Percentiles rank a stretch among this genome's conserved stretches.
phyloP scores from a whole-genome alignment of 2,797 vertebrate species.

The Calcarius lapponicus region DNA sequence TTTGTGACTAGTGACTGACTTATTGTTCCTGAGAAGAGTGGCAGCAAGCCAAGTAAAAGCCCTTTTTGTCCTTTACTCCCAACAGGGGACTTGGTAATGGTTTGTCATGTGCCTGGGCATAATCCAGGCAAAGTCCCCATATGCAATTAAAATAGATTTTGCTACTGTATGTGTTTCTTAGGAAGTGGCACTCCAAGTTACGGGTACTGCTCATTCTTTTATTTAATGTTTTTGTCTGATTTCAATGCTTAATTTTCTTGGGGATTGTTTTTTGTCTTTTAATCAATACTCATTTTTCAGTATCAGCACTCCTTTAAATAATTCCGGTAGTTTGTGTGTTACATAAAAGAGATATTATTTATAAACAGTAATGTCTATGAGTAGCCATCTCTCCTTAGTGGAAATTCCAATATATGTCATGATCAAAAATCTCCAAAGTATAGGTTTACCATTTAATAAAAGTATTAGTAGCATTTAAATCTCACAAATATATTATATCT shows the following conservation, averaged over 20 bases:
- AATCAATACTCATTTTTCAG: conserved; percentile 14
- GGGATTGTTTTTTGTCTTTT: neutral
- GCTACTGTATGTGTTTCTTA: conserved; percentile 10
- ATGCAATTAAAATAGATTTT: conserved; percentile 40
- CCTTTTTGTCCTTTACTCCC: conserved; percentile 41
- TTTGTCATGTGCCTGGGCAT: conserved; percentile 32
- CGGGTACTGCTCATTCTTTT: neutral
- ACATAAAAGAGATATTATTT: neutral
- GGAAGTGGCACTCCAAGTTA: neutral
- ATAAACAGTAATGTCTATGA: neutral
- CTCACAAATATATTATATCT: neutral
- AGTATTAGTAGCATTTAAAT: neutral
- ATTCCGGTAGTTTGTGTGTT: neutral
- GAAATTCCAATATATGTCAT: neutral
- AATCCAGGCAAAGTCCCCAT: conserved; percentile 30
- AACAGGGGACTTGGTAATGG: neutral
- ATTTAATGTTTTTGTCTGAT: neutral
- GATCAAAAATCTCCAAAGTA: neutral
- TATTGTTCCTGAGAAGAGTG: neutral
- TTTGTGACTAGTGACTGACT: conserved; percentile 21
- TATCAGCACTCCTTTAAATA: conserved; percentile 3
- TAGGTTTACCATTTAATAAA: neutral
- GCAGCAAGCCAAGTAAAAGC: conserved; percentile 28
- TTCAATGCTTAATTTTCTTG: neutral
- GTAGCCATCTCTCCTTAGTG: neutral